Evolutionary conservation across 2,797 vertebrate genomes (phyloP), one percentile per base, ranked within the genome.

Genomic region (Malurus splendens): DNA sequence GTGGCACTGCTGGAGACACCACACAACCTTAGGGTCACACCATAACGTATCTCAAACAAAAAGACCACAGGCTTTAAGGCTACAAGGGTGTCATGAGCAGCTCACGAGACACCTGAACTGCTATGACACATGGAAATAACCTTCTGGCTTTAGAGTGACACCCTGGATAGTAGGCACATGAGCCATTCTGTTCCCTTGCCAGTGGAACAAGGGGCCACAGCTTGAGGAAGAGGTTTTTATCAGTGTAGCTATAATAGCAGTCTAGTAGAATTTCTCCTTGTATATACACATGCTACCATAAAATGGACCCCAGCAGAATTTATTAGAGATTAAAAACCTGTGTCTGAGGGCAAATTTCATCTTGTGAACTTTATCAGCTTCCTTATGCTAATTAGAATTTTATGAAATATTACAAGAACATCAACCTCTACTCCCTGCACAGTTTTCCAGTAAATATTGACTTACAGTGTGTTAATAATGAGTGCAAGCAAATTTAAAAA

Each of bases 11-110:
- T 23, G 41, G 32, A 28, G 13, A 7, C 9, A 25, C 8, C 10
- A 3, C 0, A 2, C 22, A 33, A 18, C 25, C 9, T 56, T 7
- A 38, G 18, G 4, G 20, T 67, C 41, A 55, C 25, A 14, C 9
- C 4, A 2, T 7, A n/a, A 22, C 0, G 3, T 10, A 22, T 55
- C 18, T 55, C 19, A 32, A 30, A 51, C 18, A 39, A 27, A 16
- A 71, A 48, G 5, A 4, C 0, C 3, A 18, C 14, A 15, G 16
- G 23, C 39, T 57, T 55, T 68, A 57, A 59, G 39, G 10, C 7
- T 76, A 5, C 10, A 57, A 32, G 30, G 9, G 6, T 32, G 36
- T 42, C 9, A 32, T 8, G 30, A 22, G 47, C 2, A 32, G 15
- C 36, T 80, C 27, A 51, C 30, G n/a, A 27, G 19, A 56, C 47